Conservation (phyloP, 2,113 vertebrate genomes). For the Pao palembangensis region DNA sequence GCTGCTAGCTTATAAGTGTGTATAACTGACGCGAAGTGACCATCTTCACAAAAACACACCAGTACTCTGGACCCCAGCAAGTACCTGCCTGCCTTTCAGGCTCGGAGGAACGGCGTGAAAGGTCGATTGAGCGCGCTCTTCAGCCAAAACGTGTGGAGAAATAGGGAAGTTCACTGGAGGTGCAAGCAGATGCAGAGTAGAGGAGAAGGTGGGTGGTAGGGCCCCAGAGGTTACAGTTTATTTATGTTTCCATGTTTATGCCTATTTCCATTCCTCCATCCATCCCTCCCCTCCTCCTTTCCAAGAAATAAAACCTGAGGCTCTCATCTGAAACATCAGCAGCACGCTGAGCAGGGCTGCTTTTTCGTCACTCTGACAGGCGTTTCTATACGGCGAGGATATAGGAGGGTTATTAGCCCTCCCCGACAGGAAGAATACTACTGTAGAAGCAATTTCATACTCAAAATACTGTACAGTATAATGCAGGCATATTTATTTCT, state of each 20-base stretch:
- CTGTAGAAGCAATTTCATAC: slow-evolving; percentile 39
- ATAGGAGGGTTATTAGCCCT: slow-evolving; percentile 35
- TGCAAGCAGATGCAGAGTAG: slow-evolving; percentile 47
- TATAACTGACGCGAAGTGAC: not conserved
- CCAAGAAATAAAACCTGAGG: slow-evolving; percentile 48
- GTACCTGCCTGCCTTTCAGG: slow-evolving; percentile 8
- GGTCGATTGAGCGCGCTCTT: slow-evolving; percentile 20
- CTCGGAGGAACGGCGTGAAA: slow-evolving; percentile 1
- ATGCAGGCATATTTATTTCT: slow-evolving; percentile 34
- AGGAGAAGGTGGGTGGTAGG: slow-evolving; percentile 47
- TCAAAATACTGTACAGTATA: slow-evolving; percentile 33
- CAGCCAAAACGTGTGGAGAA: slow-evolving; percentile 32
- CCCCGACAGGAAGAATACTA: slow-evolving; percentile 6
- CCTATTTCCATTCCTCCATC: slow-evolving; percentile 36
- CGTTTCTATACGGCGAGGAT: slow-evolving; percentile 33
- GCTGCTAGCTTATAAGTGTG: not conserved
- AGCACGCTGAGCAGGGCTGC: slow-evolving; percentile 42
- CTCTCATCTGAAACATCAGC: slow-evolving; percentile 66
- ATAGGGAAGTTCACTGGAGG: slow-evolving; percentile 49
- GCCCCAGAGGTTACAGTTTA: slow-evolving; percentile 59
- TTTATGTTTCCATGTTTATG: slow-evolving; percentile 60
- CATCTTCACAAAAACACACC: slow-evolving; percentile 5
- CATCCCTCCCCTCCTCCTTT: slow-evolving; percentile 19
- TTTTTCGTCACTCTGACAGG: slow-evolving; percentile 61
- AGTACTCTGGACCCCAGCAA: slow-evolving; percentile 26